A percentile compares a stretch with the other conserved stretches of the same genome.
Evolutionary conservation across 2,113 vertebrate genomes (phyloP).

Genomic region (Origma solitaria): DNA sequence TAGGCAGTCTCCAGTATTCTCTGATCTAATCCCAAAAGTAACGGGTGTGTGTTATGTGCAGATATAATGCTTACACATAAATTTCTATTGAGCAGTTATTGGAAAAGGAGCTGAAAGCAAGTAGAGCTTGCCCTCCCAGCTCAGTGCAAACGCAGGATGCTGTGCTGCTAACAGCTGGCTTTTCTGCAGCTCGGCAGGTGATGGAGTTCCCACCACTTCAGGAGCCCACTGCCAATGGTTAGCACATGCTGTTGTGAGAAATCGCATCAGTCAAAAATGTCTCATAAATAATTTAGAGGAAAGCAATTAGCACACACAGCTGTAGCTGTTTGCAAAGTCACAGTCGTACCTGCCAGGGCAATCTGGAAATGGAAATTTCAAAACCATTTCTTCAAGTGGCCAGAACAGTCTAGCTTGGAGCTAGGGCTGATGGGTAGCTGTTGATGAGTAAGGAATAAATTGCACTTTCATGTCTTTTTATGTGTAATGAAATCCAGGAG

Average conservation of each 20-base stretch:
- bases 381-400: neutral
- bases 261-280: constrained; percentile 17
- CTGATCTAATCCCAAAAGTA: constrained; percentile 18
- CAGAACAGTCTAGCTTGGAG: neutral
- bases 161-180: neutral
- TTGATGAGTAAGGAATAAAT: constrained; percentile 36
- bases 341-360: constrained; percentile 40
- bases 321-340: constrained; percentile 51
- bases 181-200: neutral
- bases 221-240: constrained; percentile 3
- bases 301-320: constrained; percentile 60
- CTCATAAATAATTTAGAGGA: constrained; percentile 46
- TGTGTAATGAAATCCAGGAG: constrained; percentile 30
- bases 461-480: constrained; percentile 37
- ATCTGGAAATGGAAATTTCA: constrained; percentile 33
- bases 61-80: neutral
- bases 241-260: constrained; percentile 17
- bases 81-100: neutral
- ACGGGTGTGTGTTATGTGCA: neutral
- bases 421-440: constrained; percentile 1
- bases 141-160: neutral
- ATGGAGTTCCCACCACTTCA: neutral
- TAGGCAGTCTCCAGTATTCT: neutral
- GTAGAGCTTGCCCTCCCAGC: neutral
- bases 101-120: constrained; percentile 14